Conservation (phyloP, 37 sponge, comb jelly and placozoan genomes). For the Geodia barretti region DNA sequence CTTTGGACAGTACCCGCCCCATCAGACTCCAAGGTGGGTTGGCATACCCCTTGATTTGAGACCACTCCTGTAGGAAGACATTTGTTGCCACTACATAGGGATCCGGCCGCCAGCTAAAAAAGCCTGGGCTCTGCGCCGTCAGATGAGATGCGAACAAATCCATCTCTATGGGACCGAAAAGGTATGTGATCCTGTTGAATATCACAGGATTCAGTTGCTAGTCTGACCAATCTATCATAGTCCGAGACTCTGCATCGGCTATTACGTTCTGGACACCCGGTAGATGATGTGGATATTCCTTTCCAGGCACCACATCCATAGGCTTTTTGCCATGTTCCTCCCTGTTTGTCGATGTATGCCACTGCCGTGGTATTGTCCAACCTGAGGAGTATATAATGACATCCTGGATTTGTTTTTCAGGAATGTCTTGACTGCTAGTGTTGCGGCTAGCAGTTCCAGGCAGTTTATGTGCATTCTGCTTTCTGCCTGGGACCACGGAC, state of each 20-base stretch:
- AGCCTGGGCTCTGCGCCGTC: constrained; percentile 17
- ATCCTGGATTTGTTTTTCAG: constrained; percentile 1
- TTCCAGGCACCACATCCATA: constrained; percentile 62
- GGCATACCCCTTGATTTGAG: constrained; percentile 17
- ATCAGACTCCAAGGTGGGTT: constrained; percentile 49
- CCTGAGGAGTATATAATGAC: constrained; percentile 14
- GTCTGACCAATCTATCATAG: constrained; percentile 32
- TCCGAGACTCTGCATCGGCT: constrained; percentile 43
- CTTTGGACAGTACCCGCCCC: constrained; percentile 29
- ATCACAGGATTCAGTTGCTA: constrained; percentile 31
- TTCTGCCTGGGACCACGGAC: constrained; percentile 58
- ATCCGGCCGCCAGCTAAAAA: constrained; percentile 43
- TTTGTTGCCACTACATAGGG: constrained; percentile 38
- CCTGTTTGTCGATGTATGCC: constrained; percentile 42
- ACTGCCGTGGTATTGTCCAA: constrained; percentile 51
- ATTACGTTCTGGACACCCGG: constrained; percentile 22
- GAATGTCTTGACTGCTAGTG: constrained; percentile 47
- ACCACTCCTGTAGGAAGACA: constrained; percentile 46
- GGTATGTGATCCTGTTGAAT: constrained; percentile 11
- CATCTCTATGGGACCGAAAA: constrained; percentile 8
- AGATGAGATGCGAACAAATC: no score
- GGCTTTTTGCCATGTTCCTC: constrained; percentile 25
- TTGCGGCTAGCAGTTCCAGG: constrained; percentile 53
- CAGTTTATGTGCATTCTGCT: constrained; percentile 54
- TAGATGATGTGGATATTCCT: constrained; percentile 34